phyloP scores from a whole-genome alignment of 1,140 invertebrate genomes.

The Caerostris darwini region DNA sequence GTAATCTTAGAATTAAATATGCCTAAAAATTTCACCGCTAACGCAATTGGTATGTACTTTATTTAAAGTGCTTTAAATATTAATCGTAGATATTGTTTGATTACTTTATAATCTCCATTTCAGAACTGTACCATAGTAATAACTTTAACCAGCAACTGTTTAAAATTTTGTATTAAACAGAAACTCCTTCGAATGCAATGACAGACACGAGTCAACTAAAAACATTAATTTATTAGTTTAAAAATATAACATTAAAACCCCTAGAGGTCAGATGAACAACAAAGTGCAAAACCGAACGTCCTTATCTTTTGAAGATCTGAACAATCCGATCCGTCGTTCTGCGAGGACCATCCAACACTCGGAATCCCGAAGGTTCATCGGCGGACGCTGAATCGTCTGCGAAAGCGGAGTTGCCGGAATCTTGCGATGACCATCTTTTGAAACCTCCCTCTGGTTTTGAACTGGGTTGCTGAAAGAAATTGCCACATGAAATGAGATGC shows the following conservation, averaged over 20 bases:
- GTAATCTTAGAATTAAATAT: too few relatives aligned
- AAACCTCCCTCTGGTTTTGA: neutral
- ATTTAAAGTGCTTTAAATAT: too few relatives aligned
- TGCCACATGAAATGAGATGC: neutral
- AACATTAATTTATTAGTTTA: slow-evolving; percentile 14
- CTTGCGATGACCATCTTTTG: slow-evolving; percentile 50
- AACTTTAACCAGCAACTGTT: too few relatives aligned
- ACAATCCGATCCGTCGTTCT: slow-evolving; percentile 4
- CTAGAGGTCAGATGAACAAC: neutral
- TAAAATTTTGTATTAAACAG: too few relatives aligned
- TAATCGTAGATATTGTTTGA: too few relatives aligned
- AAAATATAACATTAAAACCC: slow-evolving; percentile 10
- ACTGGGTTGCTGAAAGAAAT: neutral
- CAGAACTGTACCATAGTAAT: too few relatives aligned
- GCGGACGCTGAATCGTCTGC: neutral
- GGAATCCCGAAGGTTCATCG: slow-evolving; percentile 70
- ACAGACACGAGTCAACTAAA: neutral
- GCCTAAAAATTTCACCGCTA: too few relatives aligned
- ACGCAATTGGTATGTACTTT: too few relatives aligned
- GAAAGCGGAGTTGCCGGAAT: slow-evolving; percentile 46
- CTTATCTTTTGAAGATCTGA: slow-evolving; percentile 32
- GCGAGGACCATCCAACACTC: neutral
- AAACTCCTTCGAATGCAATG: too few relatives aligned
- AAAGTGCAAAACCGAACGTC: neutral
- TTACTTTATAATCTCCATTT: too few relatives aligned